Conservation (phyloP, 2,797 vertebrate genomes). For the Furcifer pardalis region DNA sequence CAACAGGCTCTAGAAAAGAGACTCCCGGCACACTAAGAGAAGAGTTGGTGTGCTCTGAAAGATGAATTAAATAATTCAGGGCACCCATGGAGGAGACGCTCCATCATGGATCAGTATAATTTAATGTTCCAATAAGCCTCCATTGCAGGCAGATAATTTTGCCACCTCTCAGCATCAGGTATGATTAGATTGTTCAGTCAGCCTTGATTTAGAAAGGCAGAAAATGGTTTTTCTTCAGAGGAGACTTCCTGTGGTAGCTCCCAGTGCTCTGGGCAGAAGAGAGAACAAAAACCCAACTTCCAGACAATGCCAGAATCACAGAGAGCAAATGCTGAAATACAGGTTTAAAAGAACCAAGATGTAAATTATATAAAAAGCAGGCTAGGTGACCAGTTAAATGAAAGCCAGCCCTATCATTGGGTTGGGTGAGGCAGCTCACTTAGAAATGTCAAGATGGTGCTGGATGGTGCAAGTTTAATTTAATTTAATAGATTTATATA, state of each 20-base stretch:
- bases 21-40: background rate
- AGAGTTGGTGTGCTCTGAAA: background rate
- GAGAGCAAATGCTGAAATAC: background rate
- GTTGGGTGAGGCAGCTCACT: background rate
- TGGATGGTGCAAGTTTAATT: background rate
- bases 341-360: background rate
- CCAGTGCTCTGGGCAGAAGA: background rate
- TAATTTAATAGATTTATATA: no score
- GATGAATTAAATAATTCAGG: slow-evolving; percentile 13
- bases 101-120: background rate
- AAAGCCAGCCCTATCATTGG: background rate
- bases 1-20: background rate
- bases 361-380: no score
- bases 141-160: background rate
- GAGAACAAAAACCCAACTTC: background rate
- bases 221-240: background rate
- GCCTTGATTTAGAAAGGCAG: background rate
- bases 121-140: background rate
- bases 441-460: background rate
- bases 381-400: no score
- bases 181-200: background rate
- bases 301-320: background rate
- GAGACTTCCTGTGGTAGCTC: background rate
- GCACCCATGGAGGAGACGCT: background rate
- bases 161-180: background rate